Evolutionary conservation across 2,797 vertebrate genomes (phyloP).

Genomic region (Dicrostonyx torquatus): DNA sequence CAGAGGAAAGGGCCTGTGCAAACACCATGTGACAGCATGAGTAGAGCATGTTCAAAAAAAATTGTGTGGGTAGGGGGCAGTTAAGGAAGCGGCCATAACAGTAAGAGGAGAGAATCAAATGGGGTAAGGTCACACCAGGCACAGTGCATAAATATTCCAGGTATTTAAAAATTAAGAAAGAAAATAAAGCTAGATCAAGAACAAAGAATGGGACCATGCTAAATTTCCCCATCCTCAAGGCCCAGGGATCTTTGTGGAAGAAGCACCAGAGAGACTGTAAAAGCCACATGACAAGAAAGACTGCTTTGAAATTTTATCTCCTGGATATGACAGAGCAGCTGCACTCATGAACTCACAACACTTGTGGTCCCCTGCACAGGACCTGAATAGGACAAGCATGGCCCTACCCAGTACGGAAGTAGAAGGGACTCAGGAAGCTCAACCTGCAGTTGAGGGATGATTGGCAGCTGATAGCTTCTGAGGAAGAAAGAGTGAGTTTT

Average conservation of each 20-base stretch:
- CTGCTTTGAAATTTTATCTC: background rate
- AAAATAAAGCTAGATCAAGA: background rate
- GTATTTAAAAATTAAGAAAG: background rate
- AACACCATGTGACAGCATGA: background rate
- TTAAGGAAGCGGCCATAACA: background rate
- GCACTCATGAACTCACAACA: background rate
- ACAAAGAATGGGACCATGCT: background rate
- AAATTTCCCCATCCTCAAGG: background rate
- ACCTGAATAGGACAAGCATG: background rate
- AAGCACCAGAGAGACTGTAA: background rate
- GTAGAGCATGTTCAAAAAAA: background rate
- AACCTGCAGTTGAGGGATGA: background rate
- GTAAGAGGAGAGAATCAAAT: background rate
- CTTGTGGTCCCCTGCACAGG: background rate
- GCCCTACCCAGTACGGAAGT: background rate
- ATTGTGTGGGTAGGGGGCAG: rapidly evolving
- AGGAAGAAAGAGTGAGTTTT: background rate
- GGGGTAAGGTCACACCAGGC: too few relatives aligned
- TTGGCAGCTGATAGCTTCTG: background rate
- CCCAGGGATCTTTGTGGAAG: background rate
- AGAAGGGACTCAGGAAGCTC: background rate
- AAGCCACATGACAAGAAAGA: background rate
- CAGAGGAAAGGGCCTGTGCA: background rate
- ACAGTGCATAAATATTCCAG: background rate
- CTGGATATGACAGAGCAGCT: background rate